Base-by-base conservation (phyloP, 2,113 vertebrate genomes). In the Nothocercus julius region DNA sequence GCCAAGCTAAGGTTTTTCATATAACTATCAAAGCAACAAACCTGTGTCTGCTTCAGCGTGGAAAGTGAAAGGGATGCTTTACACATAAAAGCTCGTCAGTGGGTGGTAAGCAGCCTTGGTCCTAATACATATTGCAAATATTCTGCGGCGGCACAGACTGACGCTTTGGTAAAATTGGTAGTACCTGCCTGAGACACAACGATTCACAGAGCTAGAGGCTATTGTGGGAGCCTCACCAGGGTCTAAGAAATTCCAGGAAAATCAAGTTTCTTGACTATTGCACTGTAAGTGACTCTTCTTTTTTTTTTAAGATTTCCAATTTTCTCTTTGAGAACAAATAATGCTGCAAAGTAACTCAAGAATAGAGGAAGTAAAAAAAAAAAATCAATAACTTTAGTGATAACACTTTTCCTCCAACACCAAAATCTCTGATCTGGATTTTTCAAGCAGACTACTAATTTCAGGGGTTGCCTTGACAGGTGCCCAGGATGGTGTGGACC, bases 11-110 rank as follows among this genome's bases (percentile, higher is more conserved):
- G 87, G 81, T 47, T 94, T 92, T 97, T 93, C 95, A 95, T 92
- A 91, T n/a, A 86, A 96, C 91, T 96, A 97, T 93, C 96, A 96
- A 97, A 97, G 96, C 93, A 96, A 96, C 88, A 88, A 24, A 11
- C 79, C 90, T 40, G 54, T 80, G 97, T 97, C 20, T 47, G 86
- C 84, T 96, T 94, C 79, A 92, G 67, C 87, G 85, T 82, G 87
- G 93, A 74, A 95, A 96, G 85, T 72, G 72, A 78, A 90, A 95
- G 89, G 83, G 89, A 66, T 0, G 0, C 82, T 92, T 93, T 77
- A 66, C 90, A 93, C 77, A 92, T 84, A 85, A 93, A 93, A 95
- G 88, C 90, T 93, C 62, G 66, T 72, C 74, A 87, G 83, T 93
- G 83, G 89, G 86, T 90, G 58, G 72, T 88, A 95, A 94, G 89